Conservation (phyloP, 2,113 vertebrate genomes). For the Otocyon megalotis region DNA sequence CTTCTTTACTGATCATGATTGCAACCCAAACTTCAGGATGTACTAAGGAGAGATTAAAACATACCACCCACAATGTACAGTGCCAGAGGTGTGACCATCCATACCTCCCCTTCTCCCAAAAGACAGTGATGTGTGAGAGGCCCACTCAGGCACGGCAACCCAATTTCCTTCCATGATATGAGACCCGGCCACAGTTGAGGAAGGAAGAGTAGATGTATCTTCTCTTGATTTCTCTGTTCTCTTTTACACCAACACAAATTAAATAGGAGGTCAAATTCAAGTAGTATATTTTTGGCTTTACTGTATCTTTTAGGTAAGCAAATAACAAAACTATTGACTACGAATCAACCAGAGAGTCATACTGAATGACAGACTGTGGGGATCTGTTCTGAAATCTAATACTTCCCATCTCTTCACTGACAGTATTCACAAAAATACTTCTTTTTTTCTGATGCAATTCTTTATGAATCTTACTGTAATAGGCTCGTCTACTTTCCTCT, state of each 20-base stretch:
- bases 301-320: not conserved
- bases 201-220: not conserved
- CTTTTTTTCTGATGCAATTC: not conserved
- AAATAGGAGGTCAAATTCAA: slow-evolving; percentile 35
- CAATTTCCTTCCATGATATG: not conserved
- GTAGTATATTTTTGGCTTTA: not conserved
- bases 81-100: not conserved
- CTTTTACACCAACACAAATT: not conserved
- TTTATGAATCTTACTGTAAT: not conserved
- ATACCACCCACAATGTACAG: not conserved
- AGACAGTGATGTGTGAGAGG: not conserved
- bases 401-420: not conserved
- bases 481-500: slow-evolving; percentile 28
- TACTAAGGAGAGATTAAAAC: not conserved
- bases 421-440: not conserved
- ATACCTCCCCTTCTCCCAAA: too few species aligned
- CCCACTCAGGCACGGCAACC: not conserved
- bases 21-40: not conserved
- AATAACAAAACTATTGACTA: slow-evolving; percentile 15
- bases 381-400: slow-evolving; percentile 31
- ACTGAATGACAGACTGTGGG: not conserved
- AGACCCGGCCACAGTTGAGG: not conserved
- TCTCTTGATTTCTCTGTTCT: not conserved
- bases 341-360: not conserved
- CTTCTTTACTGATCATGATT: not conserved